A percentile compares a stretch with the other conserved stretches of the same genome.
phyloP scores from a whole-genome alignment of 2,888 invertebrate species.

The Callyntrura sp. region DNA sequence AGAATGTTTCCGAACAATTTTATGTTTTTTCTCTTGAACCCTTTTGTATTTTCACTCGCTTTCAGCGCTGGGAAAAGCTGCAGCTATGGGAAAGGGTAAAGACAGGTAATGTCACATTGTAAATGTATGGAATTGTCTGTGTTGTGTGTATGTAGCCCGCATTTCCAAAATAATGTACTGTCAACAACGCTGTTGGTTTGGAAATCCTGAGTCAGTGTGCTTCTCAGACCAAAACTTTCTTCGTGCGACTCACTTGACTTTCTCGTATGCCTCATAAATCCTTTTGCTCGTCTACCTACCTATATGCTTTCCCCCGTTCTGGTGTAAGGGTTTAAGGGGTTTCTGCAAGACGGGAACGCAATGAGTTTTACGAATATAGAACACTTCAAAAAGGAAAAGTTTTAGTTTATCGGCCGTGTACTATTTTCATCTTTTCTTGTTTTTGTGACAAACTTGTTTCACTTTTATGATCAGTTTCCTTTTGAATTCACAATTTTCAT shows the following conservation, averaged over 20 bases:
- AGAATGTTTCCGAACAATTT: neutral
- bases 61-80: too few species aligned
- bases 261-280: conserved; percentile 49
- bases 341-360: conserved; percentile 12
- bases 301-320: neutral
- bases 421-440: conserved; percentile 45
- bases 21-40: neutral
- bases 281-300: conserved; percentile 36
- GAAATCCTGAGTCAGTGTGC: neutral
- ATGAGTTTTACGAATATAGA: neutral
- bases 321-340: conserved; percentile 15
- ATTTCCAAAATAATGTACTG: neutral
- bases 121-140: neutral
- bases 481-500: conserved; percentile 62
- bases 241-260: conserved; percentile 11
- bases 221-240: neutral
- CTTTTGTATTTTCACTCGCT: too few species aligned
- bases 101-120: neutral
- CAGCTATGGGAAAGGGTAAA: neutral
- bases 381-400: conserved; percentile 7
- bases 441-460: conserved; percentile 55
- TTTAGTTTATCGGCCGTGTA: neutral
- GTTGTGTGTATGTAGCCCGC: too few species aligned
- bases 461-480: conserved; percentile 31
- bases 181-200: neutral